These are phyloP conservation scores for Bradypodion ventrale DNA, from an alignment of 2,797 vertebrate genomes.

Conservation along the genomic window DNA sequence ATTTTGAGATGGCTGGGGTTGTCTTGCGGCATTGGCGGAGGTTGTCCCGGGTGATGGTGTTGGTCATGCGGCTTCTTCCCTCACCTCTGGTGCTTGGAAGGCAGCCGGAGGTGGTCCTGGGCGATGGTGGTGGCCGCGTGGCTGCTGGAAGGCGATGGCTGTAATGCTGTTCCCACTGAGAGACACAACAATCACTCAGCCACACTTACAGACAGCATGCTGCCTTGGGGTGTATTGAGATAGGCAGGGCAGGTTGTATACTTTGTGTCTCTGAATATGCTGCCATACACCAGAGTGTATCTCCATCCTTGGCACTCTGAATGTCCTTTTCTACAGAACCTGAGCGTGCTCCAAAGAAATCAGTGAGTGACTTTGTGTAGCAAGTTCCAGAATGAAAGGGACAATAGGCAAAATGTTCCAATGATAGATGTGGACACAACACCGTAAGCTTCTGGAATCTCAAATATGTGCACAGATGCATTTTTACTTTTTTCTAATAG, in stretches of 20 bases:
- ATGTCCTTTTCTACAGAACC: too few species aligned
- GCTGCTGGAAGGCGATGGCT: too few species aligned
- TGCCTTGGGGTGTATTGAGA: not conserved
- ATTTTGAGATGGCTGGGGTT: too few species aligned
- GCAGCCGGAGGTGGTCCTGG: too few species aligned
- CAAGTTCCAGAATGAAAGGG: not conserved
- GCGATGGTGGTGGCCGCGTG: too few species aligned
- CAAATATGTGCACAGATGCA: not conserved
- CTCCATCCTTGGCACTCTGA: too few species aligned
- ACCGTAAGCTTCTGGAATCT: not conserved
- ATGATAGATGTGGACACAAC: not conserved
- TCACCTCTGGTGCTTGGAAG: too few species aligned
- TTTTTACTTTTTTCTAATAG: not conserved
- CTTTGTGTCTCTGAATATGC: not conserved
- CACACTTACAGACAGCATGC: not conserved
- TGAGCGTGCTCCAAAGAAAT: not conserved
- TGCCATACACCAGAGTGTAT: not conserved
- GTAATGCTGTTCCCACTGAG: conserved; percentile 21
- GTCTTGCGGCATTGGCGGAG: too few species aligned
- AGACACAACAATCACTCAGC: not conserved
- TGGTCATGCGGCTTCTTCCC: too few species aligned
- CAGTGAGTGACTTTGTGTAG: not conserved
- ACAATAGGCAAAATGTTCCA: not conserved
- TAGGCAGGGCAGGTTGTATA: not conserved
- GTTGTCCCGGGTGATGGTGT: too few species aligned